Evolutionary conservation across 1,140 invertebrate genomes (phyloP), one percentile per base, ranked within the genome.

Genomic region (Drosophila eugracilis): DNA sequence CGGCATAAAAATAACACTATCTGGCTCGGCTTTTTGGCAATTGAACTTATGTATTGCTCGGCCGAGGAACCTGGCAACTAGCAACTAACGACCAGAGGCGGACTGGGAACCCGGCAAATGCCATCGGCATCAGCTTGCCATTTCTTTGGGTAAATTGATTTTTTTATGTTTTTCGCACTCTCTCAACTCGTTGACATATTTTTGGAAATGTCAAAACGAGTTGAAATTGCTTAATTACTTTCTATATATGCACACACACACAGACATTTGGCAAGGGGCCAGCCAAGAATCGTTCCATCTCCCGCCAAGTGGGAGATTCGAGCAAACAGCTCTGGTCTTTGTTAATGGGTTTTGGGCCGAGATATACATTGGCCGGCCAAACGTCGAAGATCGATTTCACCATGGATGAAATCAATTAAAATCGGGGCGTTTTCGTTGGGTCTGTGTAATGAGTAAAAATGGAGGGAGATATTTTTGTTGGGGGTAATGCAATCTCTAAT

Each of bases 151-250:
- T 10, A n/a, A n/a, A n/a, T n/a, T n/a, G n/a, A n/a, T 7, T 34
- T 57, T 71, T 74, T 39, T 62, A 49, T 53, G 67, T 57, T 57
- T 79, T 77, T 74, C 50, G 54, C 73, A 80, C 81, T 59, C 81
- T 69, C 66, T 44, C 55, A 34, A 41, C 55, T 75, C 73, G 74
- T 78, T 86, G 84, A 83, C 83, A 86, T 86, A 86, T 86, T 86
- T 86, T 86, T 83, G 78, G 83, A 86, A 89, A 83, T 86, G 83
- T 86, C 84, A 88, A 86, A 86, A 88, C 60, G 60, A 60, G 48
- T 75, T 86, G 36, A 57, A 75, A 86, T 75, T 75, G 83, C 83
- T 86, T 83, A 88, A 88, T 88, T 86, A 86, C 84, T 88, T 81
- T 88, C 77, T 63, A 67, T 48, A 66, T n/a, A n/a, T n/a, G n/a